Conservation (phyloP, 2,888 invertebrate species). For the Eupithecia tripunctaria region DNA sequence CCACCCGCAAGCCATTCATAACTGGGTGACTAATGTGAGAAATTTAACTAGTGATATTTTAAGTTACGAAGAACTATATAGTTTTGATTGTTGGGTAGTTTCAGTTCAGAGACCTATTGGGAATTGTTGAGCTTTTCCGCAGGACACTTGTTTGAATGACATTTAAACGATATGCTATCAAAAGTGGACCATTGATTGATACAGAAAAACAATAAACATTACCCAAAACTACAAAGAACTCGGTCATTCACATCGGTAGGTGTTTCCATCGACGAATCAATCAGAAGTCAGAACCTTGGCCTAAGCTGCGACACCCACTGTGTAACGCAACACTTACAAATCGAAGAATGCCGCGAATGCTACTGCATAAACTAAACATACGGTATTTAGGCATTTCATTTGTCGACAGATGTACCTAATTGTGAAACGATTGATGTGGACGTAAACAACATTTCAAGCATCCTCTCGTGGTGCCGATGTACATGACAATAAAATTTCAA, state of each 20-base stretch:
- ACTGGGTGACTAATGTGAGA: constrained; percentile 79
- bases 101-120: not conserved
- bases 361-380: constrained; percentile 53
- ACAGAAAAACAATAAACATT: not conserved
- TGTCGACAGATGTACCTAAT: constrained; percentile 36
- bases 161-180: not conserved
- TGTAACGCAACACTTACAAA: constrained; percentile 55
- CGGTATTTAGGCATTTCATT: constrained; percentile 45
- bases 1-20: constrained; percentile 71
- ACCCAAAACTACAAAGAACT: not conserved
- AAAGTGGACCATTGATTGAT: not conserved
- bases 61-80: not conserved
- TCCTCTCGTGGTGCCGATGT: constrained; percentile 9
- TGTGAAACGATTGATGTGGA: constrained; percentile 41
- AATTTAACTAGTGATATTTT: constrained; percentile 47
- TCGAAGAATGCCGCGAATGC: constrained; percentile 52
- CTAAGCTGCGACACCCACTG: constrained; percentile 62
- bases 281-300: constrained; percentile 55
- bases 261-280: constrained; percentile 34
- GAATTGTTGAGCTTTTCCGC: not conserved
- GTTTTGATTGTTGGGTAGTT: not conserved
- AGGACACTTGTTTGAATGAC: not conserved
- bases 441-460: constrained; percentile 41
- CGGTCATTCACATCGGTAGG: not conserved
- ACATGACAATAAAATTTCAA: not conserved